Evolutionary conservation across 2,888 invertebrate genomes (phyloP), one percentile per base, ranked within the genome.

Genomic region (Drosophila crucigera): DNA sequence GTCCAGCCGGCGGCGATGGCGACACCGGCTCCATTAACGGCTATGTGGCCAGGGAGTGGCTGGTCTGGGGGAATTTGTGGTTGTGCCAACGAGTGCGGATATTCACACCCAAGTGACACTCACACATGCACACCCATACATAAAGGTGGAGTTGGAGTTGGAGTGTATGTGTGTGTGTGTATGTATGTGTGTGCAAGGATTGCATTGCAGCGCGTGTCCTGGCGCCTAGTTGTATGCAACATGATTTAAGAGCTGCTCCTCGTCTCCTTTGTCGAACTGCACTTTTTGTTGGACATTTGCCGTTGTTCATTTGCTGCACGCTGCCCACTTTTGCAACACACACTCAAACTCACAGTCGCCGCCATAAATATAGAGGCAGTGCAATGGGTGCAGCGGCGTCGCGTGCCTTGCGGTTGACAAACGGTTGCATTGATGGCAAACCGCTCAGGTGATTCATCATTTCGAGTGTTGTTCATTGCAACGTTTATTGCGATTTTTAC

Each of bases 401-500:
- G 86, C 83, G 83, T 83, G 87, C 76, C 77, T 76, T 88, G 86
- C 76, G 88, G 88, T 88, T 82, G 82, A 70, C 87, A 78, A 83
- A 85, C 87, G 82, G 82, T 78, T 87, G 85, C 85, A 87, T 87
- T 85, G 86, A 81, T 80, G 85, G 82, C 68, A 54, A 54, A 62
- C 60, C 58, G 72, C 79, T 59, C 89, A 92, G 92, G 92, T 92
- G 92, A 92, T 92, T 91, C 91, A 92, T 92, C 92, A 92, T 92
- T 91, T 92, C 89, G 82, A 92, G 92, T 91, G 84, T 78, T 86
- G 85, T 92, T 92, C 83, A 91, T 91, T 92, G 92, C 92, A 92
- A 92, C 92, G 91, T 92, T 92, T 92, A 92, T 92, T 92, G 91
- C 89, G 85, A 89, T 91, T 91, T 92, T 91, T 74, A 92, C 92